A percentile compares a stretch with the other conserved stretches of the same genome.
Evolutionary conservation across 2,888 invertebrate genomes (phyloP).

Genomic region (Stenchaetothrips biformis): DNA sequence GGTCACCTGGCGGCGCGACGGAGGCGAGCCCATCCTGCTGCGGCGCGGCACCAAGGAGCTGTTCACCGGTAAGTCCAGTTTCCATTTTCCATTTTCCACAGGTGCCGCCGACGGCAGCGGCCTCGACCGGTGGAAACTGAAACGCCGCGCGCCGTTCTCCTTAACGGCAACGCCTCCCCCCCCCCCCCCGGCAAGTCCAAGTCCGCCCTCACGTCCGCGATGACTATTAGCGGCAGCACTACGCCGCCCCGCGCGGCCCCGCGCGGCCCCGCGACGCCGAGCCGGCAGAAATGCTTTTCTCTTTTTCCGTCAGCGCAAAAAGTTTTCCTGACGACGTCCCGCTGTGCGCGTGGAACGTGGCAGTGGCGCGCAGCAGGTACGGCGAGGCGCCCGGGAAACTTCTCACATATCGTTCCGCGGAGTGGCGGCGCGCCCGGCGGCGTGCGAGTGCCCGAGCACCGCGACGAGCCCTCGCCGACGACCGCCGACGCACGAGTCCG

Average conservation of each 20-base stretch:
- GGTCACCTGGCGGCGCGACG: slow-evolving; percentile 59
- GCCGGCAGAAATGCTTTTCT: too few species aligned
- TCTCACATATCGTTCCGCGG: neutral
- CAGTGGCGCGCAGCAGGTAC: neutral
- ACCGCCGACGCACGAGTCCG: neutral
- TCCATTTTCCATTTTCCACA: slow-evolving; percentile 11
- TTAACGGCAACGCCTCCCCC: too few species aligned
- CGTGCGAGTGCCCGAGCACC: slow-evolving; percentile 28
- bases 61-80: neutral
- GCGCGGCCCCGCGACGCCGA: too few species aligned
- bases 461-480: slow-evolving; percentile 22
- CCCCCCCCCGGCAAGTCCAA: too few species aligned
- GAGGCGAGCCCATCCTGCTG: slow-evolving; percentile 44
- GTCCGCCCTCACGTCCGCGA: too few species aligned
- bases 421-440: neutral
- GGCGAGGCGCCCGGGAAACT: neutral
- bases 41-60: slow-evolving; percentile 33
- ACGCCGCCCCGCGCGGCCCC: too few species aligned
- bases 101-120: neutral
- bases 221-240: too few species aligned
- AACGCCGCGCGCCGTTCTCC: too few species aligned
- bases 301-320: too few species aligned
- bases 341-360: neutral
- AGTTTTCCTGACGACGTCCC: too few species aligned
- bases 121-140: neutral